phyloP scores from a whole-genome alignment of 2,888 invertebrate species.

The Papilio elwesi region DNA sequence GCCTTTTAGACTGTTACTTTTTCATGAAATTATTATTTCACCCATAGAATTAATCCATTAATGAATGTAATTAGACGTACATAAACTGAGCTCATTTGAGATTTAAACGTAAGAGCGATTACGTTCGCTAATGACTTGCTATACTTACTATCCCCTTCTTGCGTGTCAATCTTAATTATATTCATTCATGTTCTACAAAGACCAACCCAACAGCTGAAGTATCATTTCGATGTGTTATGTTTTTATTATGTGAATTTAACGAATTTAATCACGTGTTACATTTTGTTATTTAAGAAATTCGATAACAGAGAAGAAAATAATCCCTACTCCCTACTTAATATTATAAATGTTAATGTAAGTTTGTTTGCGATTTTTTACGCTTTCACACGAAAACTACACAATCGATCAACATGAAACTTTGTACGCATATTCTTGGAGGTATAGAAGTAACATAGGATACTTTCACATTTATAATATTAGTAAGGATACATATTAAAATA shows the following conservation, averaged over 20 bases:
- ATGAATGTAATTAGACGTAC: slow-evolving; percentile 6
- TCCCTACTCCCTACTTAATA: too few species aligned
- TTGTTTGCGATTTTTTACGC: too few species aligned
- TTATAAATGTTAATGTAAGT: too few species aligned
- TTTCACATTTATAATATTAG: too few species aligned
- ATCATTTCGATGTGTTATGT: not conserved
- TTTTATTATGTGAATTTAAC: not conserved
- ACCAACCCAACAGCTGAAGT: not conserved
- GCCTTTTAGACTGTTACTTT: too few species aligned
- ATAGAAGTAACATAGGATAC: too few species aligned
- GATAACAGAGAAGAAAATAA: not conserved
- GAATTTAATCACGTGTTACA: not conserved
- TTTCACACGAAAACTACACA: too few species aligned
- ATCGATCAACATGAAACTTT: too few species aligned
- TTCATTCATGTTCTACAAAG: slow-evolving; percentile 8
- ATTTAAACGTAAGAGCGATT: slow-evolving; percentile 6
- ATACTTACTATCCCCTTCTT: slow-evolving; percentile 8
- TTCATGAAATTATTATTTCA: too few species aligned
- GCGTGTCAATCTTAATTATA: slow-evolving; percentile 17
- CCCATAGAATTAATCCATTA: not conserved
- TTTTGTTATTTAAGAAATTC: not conserved
- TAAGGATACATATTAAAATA: too few species aligned
- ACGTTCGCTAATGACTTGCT: slow-evolving; percentile 13
- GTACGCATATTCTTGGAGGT: too few species aligned
- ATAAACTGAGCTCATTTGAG: not conserved